Base-by-base conservation (phyloP, 1,140 invertebrate genomes). In the Mya arenaria region DNA sequence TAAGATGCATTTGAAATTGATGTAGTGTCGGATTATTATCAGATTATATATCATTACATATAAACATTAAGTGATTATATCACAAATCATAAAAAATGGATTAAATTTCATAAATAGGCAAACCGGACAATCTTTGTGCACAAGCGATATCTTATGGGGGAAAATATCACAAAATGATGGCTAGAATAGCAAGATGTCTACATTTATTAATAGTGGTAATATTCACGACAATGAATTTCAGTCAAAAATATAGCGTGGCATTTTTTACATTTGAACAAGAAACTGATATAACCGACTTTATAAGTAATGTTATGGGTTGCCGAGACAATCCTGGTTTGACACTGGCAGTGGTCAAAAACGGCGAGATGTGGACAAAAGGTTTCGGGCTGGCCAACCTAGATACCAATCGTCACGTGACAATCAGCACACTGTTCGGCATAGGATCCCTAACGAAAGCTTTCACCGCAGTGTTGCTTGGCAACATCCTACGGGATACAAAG, bases 371-470 rank as follows among this genome's bases (percentile, higher is more conserved):
- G 82, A 84, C 73, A 1, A 44, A 52, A 4, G 84, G 84, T 0
- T 87, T 82, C 32, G 84, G 84, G 1, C 19, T 74, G 41, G 69
- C 82, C 28, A 74, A 84, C 41, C 36, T 68, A 28, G 56, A 56
- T 6, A 63, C 36, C 5, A 75, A 69, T 15, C 36, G 52, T 6
- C 25, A 25, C 1, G 84, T 84, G 15, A 82, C 28, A 34, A 41
- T 58, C 13, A 55, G 81, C 5, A 85, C 82, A 4, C 19, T 80
- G 44, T 87, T 87, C 48, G 48, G 66, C 0, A 87, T 80, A 60
- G 82, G 81, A 4, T 85, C 86, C 2, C n/a, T 87, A 8, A 75
- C 63, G 10, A 87, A 87, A 32, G 65, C 79, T 0, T 85, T 87
- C 34, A 85, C 85, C 1, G 52, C 68, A 28, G 77, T 81, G 36